These are phyloP conservation scores for Cinclus mexicanus DNA, from an alignment of 2,113 vertebrate genomes.

Conservation along the genomic window DNA sequence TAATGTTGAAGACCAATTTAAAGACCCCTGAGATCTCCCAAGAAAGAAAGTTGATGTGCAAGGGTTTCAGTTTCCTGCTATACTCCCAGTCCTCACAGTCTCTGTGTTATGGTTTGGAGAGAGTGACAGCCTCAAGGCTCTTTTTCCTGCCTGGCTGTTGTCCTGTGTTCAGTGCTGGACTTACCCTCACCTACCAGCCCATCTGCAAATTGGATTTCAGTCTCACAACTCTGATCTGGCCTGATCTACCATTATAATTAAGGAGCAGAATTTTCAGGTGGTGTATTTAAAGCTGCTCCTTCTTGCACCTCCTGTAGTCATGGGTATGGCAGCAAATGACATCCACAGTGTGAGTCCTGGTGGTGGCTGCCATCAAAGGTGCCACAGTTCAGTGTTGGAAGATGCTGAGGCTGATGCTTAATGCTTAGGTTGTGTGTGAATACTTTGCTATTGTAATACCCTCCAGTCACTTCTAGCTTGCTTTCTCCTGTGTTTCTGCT, in stretches of 20 bases:
- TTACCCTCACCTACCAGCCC: background rate
- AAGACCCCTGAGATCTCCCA: background rate
- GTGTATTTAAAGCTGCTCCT: background rate
- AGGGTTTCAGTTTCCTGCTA: background rate
- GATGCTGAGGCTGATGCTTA: background rate
- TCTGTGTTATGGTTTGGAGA: background rate
- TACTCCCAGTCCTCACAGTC: background rate
- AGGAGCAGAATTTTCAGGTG: background rate
- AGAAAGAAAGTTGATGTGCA: background rate
- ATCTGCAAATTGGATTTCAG: conserved; percentile 3
- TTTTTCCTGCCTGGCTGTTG: background rate
- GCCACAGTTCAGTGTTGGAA: background rate
- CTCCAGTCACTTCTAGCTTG: background rate
- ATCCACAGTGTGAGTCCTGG: fast-evolving
- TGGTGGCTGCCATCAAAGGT: background rate
- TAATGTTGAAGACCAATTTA: background rate
- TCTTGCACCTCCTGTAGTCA: background rate
- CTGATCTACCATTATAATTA: background rate
- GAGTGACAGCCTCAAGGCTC: background rate
- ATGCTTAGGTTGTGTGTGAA: background rate
- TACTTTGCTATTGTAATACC: background rate
- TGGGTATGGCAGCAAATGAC: background rate
- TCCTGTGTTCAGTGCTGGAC: background rate
- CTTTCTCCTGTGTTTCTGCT: background rate
- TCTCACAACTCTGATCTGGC: background rate